Evolutionary conservation across 2,113 vertebrate species (phyloP).

Genomic region (Isichthys henryi): DNA sequence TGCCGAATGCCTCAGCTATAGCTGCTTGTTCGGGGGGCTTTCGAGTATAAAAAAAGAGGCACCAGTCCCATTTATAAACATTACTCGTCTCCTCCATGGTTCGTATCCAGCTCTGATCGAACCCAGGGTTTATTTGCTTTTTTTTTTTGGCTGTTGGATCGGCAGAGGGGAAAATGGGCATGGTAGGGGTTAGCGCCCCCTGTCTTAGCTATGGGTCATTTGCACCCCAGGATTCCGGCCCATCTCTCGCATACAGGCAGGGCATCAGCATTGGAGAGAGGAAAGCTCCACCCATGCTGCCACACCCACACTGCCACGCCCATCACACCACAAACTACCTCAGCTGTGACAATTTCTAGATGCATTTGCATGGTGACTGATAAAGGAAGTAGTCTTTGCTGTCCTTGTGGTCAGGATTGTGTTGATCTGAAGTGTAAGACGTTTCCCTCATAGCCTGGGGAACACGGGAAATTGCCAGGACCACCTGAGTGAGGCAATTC

Average conservation of each 20-base stretch:
- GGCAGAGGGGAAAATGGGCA: background rate
- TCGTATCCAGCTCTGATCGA: background rate
- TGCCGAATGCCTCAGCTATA: background rate
- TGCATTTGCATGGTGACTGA: background rate
- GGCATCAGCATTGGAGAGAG: background rate
- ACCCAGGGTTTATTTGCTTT: background rate
- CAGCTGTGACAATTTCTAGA: background rate
- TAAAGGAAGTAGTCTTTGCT: background rate
- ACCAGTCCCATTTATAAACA: slow-evolving; percentile 11
- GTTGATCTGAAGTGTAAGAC: background rate
- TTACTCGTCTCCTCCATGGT: background rate
- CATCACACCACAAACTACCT: no score
- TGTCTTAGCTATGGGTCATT: background rate
- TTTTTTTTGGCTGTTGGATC: background rate
- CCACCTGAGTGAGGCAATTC: background rate
- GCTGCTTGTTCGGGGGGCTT: background rate
- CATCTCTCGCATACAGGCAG: background rate
- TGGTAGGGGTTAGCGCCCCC: background rate
- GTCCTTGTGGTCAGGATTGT: background rate
- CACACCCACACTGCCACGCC: no score
- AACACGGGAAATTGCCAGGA: background rate
- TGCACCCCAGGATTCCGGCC: background rate
- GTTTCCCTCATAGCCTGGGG: background rate
- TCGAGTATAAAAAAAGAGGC: background rate
- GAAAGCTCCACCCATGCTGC: no score